These are phyloP conservation scores for Setipinna tenuifilis DNA, from an alignment of 2,797 vertebrate species.

Conservation along the genomic window DNA sequence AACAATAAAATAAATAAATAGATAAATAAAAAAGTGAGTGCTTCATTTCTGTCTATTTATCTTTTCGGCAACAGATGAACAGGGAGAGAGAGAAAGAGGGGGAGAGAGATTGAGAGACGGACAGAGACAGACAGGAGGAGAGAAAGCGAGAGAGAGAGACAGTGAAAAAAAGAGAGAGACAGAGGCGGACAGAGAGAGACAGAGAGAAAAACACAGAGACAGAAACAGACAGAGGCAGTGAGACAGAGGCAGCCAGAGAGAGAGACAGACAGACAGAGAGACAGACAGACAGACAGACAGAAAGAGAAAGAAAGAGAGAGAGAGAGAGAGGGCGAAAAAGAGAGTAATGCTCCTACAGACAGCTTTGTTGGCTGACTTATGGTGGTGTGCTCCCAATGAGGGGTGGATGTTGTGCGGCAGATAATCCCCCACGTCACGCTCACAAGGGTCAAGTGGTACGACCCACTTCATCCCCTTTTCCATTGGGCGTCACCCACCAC, in stretches of 20 bases:
- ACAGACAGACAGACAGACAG: slow-evolving; percentile 34
- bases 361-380: slow-evolving; percentile 55
- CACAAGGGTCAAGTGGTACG: slow-evolving; percentile 58
- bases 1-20: not conserved
- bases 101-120: slow-evolving; percentile 36
- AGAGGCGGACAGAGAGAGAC: slow-evolving; percentile 25
- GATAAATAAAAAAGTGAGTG: not conserved
- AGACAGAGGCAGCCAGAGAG: not conserved
- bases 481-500: not conserved
- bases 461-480: slow-evolving; percentile 46
- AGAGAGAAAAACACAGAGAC: not conserved
- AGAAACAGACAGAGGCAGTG: not conserved
- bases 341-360: slow-evolving; percentile 52
- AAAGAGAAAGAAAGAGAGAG: slow-evolving; percentile 35
- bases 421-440: slow-evolving; percentile 52
- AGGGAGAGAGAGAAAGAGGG: slow-evolving; percentile 29
- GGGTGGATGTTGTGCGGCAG: slow-evolving; percentile 46
- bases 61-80: not conserved
- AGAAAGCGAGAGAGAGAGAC: slow-evolving; percentile 36
- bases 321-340: slow-evolving; percentile 20
- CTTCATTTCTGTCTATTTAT: slow-evolving; percentile 11
- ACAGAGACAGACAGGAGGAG: slow-evolving; percentile 15
- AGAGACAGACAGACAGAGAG: slow-evolving; percentile 40
- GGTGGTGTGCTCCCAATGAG: slow-evolving; percentile 53
- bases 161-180: slow-evolving; percentile 38